Percentiles rank a stretch among this genome's conserved stretches.
phyloP scores from a whole-genome alignment of 2,888 invertebrate species.

The Apamea crenata region DNA sequence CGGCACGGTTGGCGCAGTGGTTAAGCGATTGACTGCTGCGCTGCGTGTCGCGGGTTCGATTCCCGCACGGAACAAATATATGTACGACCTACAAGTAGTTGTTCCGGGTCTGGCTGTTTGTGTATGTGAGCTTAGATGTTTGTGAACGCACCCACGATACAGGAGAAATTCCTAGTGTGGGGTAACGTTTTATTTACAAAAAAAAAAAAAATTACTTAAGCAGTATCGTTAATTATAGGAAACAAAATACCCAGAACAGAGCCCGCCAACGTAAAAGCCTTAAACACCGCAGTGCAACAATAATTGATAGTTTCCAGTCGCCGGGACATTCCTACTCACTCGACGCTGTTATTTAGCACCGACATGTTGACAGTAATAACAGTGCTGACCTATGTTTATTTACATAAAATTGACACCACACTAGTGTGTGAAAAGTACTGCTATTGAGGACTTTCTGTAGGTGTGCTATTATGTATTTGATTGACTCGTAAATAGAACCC shows the following conservation, averaged over 20 bases:
- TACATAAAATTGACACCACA: slow-evolving; percentile 66
- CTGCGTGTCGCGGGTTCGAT: no score
- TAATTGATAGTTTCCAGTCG: slow-evolving; percentile 81
- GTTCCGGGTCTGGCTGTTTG: no score
- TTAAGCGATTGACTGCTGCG: no score
- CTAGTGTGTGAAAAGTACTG: slow-evolving; percentile 57
- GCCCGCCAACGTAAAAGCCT: slow-evolving; percentile 70
- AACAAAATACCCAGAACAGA: neutral
- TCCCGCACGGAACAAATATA: no score
- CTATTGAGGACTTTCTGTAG: slow-evolving; percentile 37
- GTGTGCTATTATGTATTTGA: slow-evolving; percentile 44
- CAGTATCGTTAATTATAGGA: neutral
- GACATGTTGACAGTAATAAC: slow-evolving; percentile 73
- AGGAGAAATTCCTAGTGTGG: no score
- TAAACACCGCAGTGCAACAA: slow-evolving; percentile 69
- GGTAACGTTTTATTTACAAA: no score
- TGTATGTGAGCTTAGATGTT: no score
- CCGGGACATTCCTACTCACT: slow-evolving; percentile 64
- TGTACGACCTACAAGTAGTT: no score
- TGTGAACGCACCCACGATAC: no score
- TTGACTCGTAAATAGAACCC: slow-evolving; percentile 39
- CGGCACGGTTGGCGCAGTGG: no score
- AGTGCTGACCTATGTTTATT: slow-evolving; percentile 61
- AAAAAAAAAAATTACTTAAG: no score
- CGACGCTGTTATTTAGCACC: slow-evolving; percentile 70